Percentiles rank a stretch among this genome's conserved stretches.
Evolutionary conservation across 2,888 invertebrate genomes (phyloP).

Genomic region (Spilosoma lubricipeda): DNA sequence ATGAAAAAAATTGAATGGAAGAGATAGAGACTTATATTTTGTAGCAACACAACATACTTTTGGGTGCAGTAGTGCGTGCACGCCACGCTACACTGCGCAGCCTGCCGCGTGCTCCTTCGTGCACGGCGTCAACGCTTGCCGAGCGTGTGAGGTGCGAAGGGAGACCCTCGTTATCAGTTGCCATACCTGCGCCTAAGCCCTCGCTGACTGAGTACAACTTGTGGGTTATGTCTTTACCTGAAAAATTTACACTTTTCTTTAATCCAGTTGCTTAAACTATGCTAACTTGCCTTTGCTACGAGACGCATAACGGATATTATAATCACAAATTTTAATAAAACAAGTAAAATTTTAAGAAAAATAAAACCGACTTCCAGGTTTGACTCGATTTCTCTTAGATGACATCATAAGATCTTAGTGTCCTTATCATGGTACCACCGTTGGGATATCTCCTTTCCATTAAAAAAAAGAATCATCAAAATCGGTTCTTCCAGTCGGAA

Average conservation of each 20-base stretch:
- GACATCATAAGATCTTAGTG: no score
- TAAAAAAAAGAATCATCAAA: no score
- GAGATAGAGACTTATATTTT: background rate
- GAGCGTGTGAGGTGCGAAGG: conserved; percentile 87
- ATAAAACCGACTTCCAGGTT: no score
- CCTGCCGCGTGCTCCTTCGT: conserved; percentile 91
- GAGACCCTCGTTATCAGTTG: conserved; percentile 71
- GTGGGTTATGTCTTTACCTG: conserved; percentile 93
- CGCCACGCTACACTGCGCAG: conserved; percentile 90
- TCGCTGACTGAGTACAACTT: conserved; percentile 94
- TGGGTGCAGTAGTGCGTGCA: conserved; percentile 66
- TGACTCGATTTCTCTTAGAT: no score
- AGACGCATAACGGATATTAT: no score
- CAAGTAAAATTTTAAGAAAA: no score
- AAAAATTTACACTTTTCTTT: conserved; percentile 41
- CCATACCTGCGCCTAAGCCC: conserved; percentile 87
- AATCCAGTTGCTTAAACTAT: background rate
- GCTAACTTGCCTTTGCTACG: background rate
- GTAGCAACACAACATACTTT: conserved; percentile 53
- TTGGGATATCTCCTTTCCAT: no score
- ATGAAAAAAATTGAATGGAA: no score
- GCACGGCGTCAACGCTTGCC: conserved; percentile 92
- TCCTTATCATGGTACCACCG: no score
- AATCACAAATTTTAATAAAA: no score
- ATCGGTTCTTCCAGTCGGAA: no score